A percentile compares a stretch with the other conserved stretches of the same genome.
These are phyloP conservation scores for Drosophila kohkoa DNA, from an alignment of 1,140 invertebrate genomes.

Conservation along the genomic window DNA sequence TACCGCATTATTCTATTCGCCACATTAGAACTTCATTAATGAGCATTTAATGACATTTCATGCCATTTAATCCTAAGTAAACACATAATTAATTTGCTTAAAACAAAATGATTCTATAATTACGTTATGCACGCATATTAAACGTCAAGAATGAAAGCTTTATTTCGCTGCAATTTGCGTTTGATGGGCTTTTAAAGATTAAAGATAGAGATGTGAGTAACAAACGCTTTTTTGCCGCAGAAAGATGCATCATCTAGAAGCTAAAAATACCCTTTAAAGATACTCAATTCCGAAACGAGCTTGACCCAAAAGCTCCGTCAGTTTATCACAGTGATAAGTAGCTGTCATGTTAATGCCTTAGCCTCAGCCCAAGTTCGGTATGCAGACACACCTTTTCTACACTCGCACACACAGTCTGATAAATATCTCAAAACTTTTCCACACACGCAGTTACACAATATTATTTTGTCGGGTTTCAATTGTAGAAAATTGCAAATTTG, in stretches of 20 bases:
- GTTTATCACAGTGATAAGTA: conserved; percentile 49
- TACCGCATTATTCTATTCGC: neutral
- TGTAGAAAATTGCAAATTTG: conserved; percentile 57
- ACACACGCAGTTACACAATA: neutral
- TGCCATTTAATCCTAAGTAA: neutral
- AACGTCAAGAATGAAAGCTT: neutral
- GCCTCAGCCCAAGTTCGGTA: neutral
- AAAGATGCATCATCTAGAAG: neutral
- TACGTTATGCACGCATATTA: neutral
- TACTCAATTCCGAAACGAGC: conserved; percentile 9
- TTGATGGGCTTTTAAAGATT: conserved; percentile 6
- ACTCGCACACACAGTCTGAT: neutral
- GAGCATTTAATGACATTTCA: neutral
- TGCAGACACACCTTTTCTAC: conserved; percentile 27
- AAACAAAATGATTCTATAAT: neutral
- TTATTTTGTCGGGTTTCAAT: neutral
- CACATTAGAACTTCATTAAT: conserved; percentile 3
- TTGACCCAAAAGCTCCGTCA: conserved; percentile 42
- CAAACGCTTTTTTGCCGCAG: neutral
- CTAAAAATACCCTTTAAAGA: conserved; percentile 23
- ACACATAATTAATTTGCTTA: neutral
- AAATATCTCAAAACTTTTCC: conserved; percentile 9
- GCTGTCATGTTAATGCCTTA: conserved; percentile 23
- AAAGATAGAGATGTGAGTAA: neutral
- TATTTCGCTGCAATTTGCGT: conserved; percentile 9